Evolutionary conservation across 2,797 vertebrate species (phyloP).

Genomic region (Melanotaenia parkinsoni): DNA sequence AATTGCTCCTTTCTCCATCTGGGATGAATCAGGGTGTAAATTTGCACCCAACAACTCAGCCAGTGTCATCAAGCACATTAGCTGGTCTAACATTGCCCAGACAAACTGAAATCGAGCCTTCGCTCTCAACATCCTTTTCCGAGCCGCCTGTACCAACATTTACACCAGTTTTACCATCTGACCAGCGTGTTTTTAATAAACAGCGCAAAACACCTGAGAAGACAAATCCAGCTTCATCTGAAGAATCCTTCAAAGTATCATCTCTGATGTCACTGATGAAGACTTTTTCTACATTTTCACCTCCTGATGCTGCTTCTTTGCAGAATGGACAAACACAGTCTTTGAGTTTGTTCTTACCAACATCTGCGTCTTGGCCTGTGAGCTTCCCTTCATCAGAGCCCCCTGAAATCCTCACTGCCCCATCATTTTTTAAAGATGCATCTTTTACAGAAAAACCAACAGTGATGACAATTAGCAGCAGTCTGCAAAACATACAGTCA

Average conservation of each 20-base stretch:
- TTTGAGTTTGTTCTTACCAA: background rate
- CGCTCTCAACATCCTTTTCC: background rate
- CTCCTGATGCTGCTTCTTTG: background rate
- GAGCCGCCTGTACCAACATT: background rate
- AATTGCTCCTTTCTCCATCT: slow-evolving; percentile 23
- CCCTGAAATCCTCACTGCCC: background rate
- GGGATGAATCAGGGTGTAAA: slow-evolving; percentile 22
- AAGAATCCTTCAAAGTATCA: background rate
- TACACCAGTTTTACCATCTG: slow-evolving; percentile 22
- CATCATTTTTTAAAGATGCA: background rate
- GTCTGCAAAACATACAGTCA: too few species aligned
- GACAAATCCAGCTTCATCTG: slow-evolving; percentile 1
- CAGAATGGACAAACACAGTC: background rate
- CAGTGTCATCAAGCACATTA: slow-evolving; percentile 28
- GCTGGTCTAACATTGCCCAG: slow-evolving; percentile 8
- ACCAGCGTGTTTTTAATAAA: background rate
- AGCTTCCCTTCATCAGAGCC: slow-evolving; percentile 6
- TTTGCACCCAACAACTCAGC: slow-evolving; percentile 21
- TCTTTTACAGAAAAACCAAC: background rate
- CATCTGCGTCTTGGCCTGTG: background rate
- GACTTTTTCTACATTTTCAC: background rate
- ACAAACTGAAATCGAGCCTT: slow-evolving; percentile 38
- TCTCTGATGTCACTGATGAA: background rate
- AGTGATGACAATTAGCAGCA: background rate
- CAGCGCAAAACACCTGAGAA: slow-evolving; percentile 3